Conservation (phyloP, 2,797 vertebrate species). For the Hybognathus amarus region DNA sequence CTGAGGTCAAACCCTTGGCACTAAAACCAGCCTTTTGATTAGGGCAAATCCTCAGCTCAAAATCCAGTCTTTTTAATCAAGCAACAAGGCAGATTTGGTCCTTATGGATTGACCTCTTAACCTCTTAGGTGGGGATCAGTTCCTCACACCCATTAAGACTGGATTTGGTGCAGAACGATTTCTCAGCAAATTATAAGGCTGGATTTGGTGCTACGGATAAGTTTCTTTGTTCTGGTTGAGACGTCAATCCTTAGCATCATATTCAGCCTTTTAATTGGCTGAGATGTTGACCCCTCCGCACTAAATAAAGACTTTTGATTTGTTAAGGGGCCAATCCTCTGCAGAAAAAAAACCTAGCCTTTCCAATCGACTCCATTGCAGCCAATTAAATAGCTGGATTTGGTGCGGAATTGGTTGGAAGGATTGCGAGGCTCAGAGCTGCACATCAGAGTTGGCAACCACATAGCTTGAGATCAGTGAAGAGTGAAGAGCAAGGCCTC, state of each 20-base stretch:
- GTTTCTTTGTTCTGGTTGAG: neutral
- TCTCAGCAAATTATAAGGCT: neutral
- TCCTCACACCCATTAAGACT: too few species aligned
- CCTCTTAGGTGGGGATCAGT: too few species aligned
- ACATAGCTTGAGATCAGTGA: constrained; percentile 38
- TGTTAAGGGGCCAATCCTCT: neutral
- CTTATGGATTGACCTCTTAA: neutral
- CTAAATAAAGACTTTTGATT: constrained; percentile 14
- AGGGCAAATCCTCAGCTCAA: neutral
- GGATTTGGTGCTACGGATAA: neutral
- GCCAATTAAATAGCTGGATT: constrained; percentile 27
- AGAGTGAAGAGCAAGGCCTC: constrained; percentile 42
- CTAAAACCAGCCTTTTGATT: neutral
- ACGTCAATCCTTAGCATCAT: neutral
- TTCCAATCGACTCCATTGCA: neutral
- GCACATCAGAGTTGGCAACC: constrained; percentile 26
- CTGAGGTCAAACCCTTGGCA: neutral
- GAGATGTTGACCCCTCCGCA: neutral
- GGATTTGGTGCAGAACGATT: too few species aligned
- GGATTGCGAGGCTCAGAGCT: constrained; percentile 15
- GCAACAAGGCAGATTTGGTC: neutral
- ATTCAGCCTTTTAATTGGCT: constrained; percentile 4
- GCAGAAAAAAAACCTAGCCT: neutral
- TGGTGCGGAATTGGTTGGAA: constrained; percentile 20
- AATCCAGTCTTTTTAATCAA: neutral